Conservation (phyloP, 2,797 vertebrate genomes). For the Acipenser ruthenus region DNA sequence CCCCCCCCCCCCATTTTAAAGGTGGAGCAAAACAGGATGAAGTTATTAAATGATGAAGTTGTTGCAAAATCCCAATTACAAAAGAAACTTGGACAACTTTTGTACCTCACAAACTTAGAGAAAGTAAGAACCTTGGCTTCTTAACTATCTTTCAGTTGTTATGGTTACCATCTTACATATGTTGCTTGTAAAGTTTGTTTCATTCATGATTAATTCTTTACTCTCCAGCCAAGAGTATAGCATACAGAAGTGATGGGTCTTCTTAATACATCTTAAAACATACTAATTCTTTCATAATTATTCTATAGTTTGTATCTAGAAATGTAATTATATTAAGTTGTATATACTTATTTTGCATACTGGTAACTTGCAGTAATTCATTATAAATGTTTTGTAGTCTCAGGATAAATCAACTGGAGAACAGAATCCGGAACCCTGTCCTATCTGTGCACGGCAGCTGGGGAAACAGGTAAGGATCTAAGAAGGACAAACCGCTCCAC, state of each 20-base stretch:
- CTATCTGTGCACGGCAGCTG: slow-evolving; percentile 86
- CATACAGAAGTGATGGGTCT: too few relatives aligned
- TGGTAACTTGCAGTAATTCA: too few relatives aligned
- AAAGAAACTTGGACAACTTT: slow-evolving; percentile 92
- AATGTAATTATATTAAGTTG: not conserved
- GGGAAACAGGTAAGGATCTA: slow-evolving; percentile 78
- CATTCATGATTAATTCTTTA: too few relatives aligned
- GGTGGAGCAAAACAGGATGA: slow-evolving; percentile 96
- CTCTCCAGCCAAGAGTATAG: too few relatives aligned
- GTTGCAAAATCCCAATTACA: slow-evolving; percentile 93
- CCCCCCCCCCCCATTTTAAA: slow-evolving; percentile 37
- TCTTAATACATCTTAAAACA: too few relatives aligned
- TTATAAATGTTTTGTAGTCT: slow-evolving; percentile 57
- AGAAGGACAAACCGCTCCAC: too few relatives aligned
- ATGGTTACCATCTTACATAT: too few relatives aligned
- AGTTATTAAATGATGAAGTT: slow-evolving; percentile 91
- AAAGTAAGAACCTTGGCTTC: slow-evolving; percentile 59
- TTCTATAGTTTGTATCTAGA: too few relatives aligned
- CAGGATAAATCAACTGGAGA: slow-evolving; percentile 90
- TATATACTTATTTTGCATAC: not conserved
- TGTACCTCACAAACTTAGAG: slow-evolving; percentile 93
- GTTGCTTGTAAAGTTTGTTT: too few relatives aligned
- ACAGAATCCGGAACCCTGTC: slow-evolving; percentile 93
- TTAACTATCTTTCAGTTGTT: too few relatives aligned
- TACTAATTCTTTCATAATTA: too few relatives aligned